Evolutionary conservation across 2,888 invertebrate genomes (phyloP), one percentile per base, ranked within the genome.

Genomic region (Apamea anceps): DNA sequence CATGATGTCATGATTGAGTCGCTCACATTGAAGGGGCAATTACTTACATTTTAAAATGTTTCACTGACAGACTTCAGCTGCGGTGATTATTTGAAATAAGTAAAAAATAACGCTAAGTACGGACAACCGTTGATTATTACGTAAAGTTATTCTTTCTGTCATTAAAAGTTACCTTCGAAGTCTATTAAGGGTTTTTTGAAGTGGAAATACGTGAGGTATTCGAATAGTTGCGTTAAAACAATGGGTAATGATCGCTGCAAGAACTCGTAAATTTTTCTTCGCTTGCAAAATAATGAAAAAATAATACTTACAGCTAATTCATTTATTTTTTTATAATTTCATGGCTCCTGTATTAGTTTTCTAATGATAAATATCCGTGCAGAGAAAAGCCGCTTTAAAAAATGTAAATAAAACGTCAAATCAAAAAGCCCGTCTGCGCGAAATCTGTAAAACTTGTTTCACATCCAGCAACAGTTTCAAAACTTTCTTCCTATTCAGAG

Each of bases 361-460:
- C 60, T 79, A 80, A 80, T 79, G 37, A 80, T 71, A 25, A 21
- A 71, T 75, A 77, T 74, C 32, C 5, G 12, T 37, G 48, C 51
- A 72, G 21, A 81, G 75, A 67, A 82, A 83, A 78, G 57, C 42
- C 37, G 37, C 48, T 81, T 80, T 80, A 86, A 87, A 88, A 89
- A 90, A 89, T 89, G 91, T 91, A 93, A 92, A 92, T 91, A 92
- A 91, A 92, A 89, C 89, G 88, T 91, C 90, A 91, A 89, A 88
- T 92, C 90, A 91, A 94, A 94, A 93, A 93, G 91, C 89, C 91
- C 90, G 94, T 94, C 95, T 93, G 94, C 94, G 96, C 96, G 93
- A 96, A 96, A 96, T 96, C 96, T 95, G 95, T 95, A 95, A 94
- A 96, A 96, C 96, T 96, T 95, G 96, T 96, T 96, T 93, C 95